Base-by-base conservation (phyloP, 2,888 invertebrate genomes). In the Pristionchus japonicus region DNA sequence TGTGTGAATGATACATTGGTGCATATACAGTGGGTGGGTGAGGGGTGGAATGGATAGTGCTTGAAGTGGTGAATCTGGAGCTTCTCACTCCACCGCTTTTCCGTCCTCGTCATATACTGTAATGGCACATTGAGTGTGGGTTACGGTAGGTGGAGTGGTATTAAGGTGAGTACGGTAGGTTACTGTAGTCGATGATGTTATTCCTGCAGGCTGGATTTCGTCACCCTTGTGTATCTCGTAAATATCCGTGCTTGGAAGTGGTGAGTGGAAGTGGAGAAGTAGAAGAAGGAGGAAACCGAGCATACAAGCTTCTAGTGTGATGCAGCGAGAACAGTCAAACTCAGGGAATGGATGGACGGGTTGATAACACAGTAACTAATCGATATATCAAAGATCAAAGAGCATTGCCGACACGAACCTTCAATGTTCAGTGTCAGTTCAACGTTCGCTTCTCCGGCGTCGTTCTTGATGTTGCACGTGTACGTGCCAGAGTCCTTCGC, bases 371-470 rank as follows among this genome's bases (percentile, higher is more conserved):
- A 20, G 1, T 31, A 70, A 49, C 49, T 7, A 13, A 40, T 15
- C 23, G 37, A 86, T 88, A 64, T n/a, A 17, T 27, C 2, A 15
- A 49, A 83, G 31, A 47, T 23, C 57, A 57, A 40, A 85, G 43
- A 77, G n/a, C 40, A 77, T 47, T 40, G n/a, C n/a, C n/a, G n/a
- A n/a, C n/a, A 15, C 96, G 96, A 96, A 98, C 98, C 98, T 97
- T 98, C 98, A 95, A 99, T 98, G 95, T 99, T 99, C 94, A 99
- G 96, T 93, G 98, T 98, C 91, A 98, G 96, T 95, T 98, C 98
- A 90, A 98, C 98, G 95, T 98, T 98, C 91, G 98, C 96, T 96
- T 99, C 98, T 93, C 99, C 99, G 94, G 97, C 96, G 94, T 97
- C 96, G 95, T 98, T 99, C 95, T 98, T 98, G 94, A 98, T 98